Evolutionary conservation across 2,888 invertebrate species (phyloP).

Genomic region (Adela reaumurella): DNA sequence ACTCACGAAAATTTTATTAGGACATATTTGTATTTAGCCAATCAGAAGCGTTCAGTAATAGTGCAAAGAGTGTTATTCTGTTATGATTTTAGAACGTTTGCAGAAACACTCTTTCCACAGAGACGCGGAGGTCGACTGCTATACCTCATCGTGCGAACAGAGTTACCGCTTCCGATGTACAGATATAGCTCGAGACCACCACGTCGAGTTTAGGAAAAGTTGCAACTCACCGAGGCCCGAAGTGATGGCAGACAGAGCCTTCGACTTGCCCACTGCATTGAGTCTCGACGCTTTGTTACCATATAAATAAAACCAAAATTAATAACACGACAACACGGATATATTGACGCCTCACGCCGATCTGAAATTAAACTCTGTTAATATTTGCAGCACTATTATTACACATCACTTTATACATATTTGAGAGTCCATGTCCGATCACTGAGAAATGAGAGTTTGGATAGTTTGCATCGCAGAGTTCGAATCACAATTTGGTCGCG

Average conservation of each 20-base stretch:
- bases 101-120: neutral
- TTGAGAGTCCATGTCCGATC: neutral
- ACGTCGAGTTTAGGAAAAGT: neutral
- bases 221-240: slow-evolving; percentile 84
- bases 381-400: slow-evolving; percentile 17
- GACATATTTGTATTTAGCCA: too few species aligned
- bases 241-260: slow-evolving; percentile 87
- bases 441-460: neutral
- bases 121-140: neutral
- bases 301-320: slow-evolving; percentile 61
- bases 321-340: slow-evolving; percentile 36
- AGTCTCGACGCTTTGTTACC: slow-evolving; percentile 64
- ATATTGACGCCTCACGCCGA: slow-evolving; percentile 36
- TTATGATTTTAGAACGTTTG: neutral
- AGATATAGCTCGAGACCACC: neutral
- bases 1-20: neutral
- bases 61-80: too few species aligned
- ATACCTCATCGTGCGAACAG: neutral
- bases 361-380: slow-evolving; percentile 55
- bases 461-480: neutral
- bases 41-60: too few species aligned
- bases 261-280: slow-evolving; percentile 74
- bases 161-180: neutral
- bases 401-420: too few species aligned
- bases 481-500: neutral